Evolutionary conservation across 2,113 vertebrate genomes (phyloP), one percentile per base, ranked within the genome.

Genomic region (Morone chrysops): DNA sequence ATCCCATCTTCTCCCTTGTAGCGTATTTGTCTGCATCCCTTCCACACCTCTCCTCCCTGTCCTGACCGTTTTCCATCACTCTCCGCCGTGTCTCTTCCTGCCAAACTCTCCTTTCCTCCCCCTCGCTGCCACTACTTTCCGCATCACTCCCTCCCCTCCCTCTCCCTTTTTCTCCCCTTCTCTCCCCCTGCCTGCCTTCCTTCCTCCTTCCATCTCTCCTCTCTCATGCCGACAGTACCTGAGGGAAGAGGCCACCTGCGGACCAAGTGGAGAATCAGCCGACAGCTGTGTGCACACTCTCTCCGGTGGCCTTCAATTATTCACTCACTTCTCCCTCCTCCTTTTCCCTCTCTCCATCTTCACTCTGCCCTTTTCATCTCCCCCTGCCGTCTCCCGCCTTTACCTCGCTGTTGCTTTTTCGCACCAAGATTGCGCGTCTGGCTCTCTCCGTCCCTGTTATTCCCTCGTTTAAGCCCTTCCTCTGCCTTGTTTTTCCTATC

Each of bases 261-360:
- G 90, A 92, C 90, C 88, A 73, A 90, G 89, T 88, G 90, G 86
- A 89, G 91, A 89, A 90, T 85, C 84, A 87, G 88, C 85, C 85
- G 90, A 94, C 92, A 93, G 90, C 92, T 92, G 92, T 93, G 91
- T 90, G 90, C 90, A 88, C 90, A 90, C 90, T 88, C 91, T 93
- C 93, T 92, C 90, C 86, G 84, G 90, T 93, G 90, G 89, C 90
- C 90, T 90, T 94, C 92, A 94, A 93, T 93, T 92, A 93, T 94
- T 93, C 82, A 92, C 92, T 89, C 76, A 57, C 90, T 83, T 76
- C 87, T 83, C 86, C 75, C 84, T 36, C 70, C 80, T 69, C 75
- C 80, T 67, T 70, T 20, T 57, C 68, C 62, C 68, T 63, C 87
- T 78, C 83, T 73, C 88, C 68, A 83, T 84, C 91, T 90, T 86